Base-by-base conservation (phyloP, 2,113 vertebrate species). In the Gymnarchus niloticus region DNA sequence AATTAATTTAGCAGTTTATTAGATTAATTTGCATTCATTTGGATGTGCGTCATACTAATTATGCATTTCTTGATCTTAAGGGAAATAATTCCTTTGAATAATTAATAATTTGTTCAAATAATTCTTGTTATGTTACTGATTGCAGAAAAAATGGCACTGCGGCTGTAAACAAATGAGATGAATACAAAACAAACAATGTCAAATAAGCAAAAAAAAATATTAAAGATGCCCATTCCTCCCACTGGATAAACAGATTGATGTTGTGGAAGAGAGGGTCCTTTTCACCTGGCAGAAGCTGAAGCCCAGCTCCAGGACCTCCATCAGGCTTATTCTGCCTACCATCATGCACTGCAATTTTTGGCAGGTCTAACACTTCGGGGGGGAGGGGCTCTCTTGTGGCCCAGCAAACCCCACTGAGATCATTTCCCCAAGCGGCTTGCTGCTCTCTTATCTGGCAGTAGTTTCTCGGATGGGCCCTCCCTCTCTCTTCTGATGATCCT, bases 51-150 rank as follows among this genome's bases (percentile, higher is more conserved):
- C 44, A 78, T 37, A 41, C 23, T 78, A 78, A 78, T 78, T 46
- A 78, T 78, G 76, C 76, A 78, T 48, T 78, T 44, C 44, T 48
- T 48, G 76, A 78, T 46, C 76, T 48, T 78, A 48, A 78, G 76
- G 76, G 76, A 78, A 78, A 78, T 48, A 8, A 78, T 48, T n/a
- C 23, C 21, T 46, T n/a, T n/a, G n/a, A n/a, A n/a, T n/a, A n/a
- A n/a, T n/a, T n/a, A n/a, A n/a, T n/a, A n/a, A n/a, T n/a, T n/a
- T n/a, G n/a, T n/a, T n/a, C n/a, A n/a, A n/a, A n/a, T n/a, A n/a
- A 23, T 78, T 78, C 76, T 78, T 8, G 10, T 41, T 23, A 78
- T 21, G 37, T 78, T 78, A 78, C 44, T 48, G 76, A 48, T 48
- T 78, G 46, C 76, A 78, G 52, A 14, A 6, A 54, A 6, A 48